Evolutionary conservation across 37 sponge, comb jelly and placozoan species (phyloP).

Genomic region (Halichondria panicea): DNA sequence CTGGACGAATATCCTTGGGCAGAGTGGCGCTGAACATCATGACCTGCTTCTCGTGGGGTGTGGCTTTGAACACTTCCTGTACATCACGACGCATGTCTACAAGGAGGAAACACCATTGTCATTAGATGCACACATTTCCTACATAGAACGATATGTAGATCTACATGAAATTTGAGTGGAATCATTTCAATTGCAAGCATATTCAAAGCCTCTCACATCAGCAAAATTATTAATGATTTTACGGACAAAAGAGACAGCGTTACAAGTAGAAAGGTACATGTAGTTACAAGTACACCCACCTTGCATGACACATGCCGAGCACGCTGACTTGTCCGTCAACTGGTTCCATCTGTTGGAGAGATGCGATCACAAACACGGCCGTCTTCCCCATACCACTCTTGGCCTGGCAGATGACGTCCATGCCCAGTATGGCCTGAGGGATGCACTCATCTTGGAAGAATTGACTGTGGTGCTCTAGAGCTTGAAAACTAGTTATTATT

Average conservation of each 20-base stretch:
- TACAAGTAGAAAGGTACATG: too few species aligned
- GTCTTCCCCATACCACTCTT: slow-evolving; percentile 99
- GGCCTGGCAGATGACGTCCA: slow-evolving; percentile 97
- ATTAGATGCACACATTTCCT: background rate
- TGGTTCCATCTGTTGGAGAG: slow-evolving; percentile 95
- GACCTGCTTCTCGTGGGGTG: slow-evolving; percentile 98
- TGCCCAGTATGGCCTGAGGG: slow-evolving; percentile 95
- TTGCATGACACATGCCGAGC: slow-evolving; percentile 90
- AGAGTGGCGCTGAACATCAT: slow-evolving; percentile 99
- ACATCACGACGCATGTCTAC: slow-evolving; percentile 98
- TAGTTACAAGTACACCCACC: too few species aligned
- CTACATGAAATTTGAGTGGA: too few species aligned
- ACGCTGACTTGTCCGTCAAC: slow-evolving; percentile 92
- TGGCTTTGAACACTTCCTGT: slow-evolving; percentile 96
- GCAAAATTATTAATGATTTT: too few species aligned
- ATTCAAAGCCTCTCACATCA: too few species aligned
- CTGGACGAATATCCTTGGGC: slow-evolving; percentile 96
- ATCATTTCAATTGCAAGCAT: too few species aligned
- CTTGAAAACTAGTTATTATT: too few species aligned
- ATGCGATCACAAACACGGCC: slow-evolving; percentile 95
- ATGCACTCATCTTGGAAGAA: slow-evolving; percentile 98
- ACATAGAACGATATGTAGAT: too few species aligned
- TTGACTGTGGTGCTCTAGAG: too few species aligned
- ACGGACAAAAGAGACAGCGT: too few species aligned
- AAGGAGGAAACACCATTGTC: background rate